Evolutionary conservation across 2,797 vertebrate genomes (phyloP).

Genomic region (Pteronotus mesoamericanus): DNA sequence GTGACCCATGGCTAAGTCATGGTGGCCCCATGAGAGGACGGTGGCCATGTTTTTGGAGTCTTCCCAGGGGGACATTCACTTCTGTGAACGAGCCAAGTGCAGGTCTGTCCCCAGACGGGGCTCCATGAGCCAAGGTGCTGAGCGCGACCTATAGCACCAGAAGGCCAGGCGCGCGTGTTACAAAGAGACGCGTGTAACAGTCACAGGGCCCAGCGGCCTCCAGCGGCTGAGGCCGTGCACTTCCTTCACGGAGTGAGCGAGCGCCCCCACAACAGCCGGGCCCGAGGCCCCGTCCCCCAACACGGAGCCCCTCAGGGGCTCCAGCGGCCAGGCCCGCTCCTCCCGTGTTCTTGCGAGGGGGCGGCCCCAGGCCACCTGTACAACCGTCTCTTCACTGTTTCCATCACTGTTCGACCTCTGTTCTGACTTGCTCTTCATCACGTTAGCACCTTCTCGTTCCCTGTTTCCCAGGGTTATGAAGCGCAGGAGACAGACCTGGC

Average conservation of each 20-base stretch:
- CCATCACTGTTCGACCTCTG: not conserved
- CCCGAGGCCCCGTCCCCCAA: not conserved
- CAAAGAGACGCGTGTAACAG: not conserved
- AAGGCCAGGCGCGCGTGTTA: not conserved
- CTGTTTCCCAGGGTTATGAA: not conserved
- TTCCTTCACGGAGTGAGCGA: not conserved
- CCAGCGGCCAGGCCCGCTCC: not conserved
- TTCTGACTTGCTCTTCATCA: not conserved
- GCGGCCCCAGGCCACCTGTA: not conserved
- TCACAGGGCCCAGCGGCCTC: not conserved
- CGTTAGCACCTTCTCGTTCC: not conserved
- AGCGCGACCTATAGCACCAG: not conserved
- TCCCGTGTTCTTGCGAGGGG: not conserved
- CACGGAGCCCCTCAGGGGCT: rapidly evolving
- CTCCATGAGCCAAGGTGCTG: no score
- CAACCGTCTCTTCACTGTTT: not conserved
- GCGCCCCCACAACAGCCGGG: not conserved
- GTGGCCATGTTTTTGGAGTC: not conserved
- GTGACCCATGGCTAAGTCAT: not conserved
- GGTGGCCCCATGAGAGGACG: not conserved
- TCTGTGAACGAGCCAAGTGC: not conserved
- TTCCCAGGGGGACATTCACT: not conserved
- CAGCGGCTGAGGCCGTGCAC: not conserved
- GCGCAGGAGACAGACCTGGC: not conserved
- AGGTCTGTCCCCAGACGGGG: not conserved